Evolutionary conservation across 1,140 invertebrate genomes (phyloP).

Genomic region (Melanaphis sacchari): DNA sequence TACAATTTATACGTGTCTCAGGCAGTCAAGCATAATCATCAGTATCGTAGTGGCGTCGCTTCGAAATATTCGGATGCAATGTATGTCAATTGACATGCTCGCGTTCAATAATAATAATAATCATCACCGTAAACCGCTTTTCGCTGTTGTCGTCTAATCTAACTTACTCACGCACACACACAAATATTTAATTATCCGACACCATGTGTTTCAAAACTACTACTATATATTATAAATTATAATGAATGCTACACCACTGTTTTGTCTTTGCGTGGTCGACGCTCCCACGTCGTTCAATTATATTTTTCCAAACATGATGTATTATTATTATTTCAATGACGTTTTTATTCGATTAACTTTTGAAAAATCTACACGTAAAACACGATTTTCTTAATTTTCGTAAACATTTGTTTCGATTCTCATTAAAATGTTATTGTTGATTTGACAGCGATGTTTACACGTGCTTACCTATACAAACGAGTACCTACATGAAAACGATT

Average conservation of each 20-base stretch:
- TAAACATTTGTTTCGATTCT: background rate
- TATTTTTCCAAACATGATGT: background rate
- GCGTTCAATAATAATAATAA: background rate
- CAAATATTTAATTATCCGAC: background rate
- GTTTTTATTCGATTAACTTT: constrained; percentile 41
- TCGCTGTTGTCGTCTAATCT: background rate
- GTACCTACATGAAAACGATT: no score
- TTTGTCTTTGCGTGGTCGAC: constrained; percentile 14
- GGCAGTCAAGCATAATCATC: no score
- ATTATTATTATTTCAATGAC: constrained; percentile 15
- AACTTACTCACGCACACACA: background rate
- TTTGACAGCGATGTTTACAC: background rate
- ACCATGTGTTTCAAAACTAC: background rate
- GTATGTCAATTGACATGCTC: background rate
- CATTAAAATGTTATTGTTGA: background rate
- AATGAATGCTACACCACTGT: background rate
- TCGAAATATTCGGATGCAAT: background rate
- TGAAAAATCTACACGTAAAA: background rate
- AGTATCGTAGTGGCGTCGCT: background rate
- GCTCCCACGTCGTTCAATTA: constrained; percentile 18
- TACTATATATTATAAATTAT: background rate
- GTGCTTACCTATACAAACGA: background rate
- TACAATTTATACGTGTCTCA: background rate
- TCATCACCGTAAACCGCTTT: background rate
- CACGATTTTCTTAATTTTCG: background rate